Evolutionary conservation across 2,113 vertebrate genomes (phyloP), one percentile per base, ranked within the genome.

Genomic region (Hippocampus guttulatus): DNA sequence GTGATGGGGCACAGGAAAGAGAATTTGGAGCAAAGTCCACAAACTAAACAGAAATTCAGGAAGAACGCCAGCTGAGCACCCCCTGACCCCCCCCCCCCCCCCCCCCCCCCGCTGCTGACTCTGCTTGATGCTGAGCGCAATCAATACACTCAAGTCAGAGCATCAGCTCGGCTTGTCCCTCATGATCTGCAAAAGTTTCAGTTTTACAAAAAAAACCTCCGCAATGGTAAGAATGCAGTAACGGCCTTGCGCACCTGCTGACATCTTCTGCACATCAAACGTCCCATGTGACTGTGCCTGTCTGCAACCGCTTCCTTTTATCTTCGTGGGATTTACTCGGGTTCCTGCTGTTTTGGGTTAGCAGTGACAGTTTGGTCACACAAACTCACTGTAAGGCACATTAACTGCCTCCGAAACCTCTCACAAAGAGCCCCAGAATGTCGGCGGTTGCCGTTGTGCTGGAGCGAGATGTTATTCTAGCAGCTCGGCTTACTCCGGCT

Each of bases 381-480:
- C 45, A 15, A n/a, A 49, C 75, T 23, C 64, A 55, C 63, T 47
- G 41, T 3, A 38, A 40, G 30, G 30, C 41, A 65, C 21, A 25
- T 41, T 38, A 75, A 80, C 60, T 70, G 70, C 71, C 60, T 80
- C 68, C 40, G 69, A 70, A 71, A 85, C 73, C 67, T 74, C 49
- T 69, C 74, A 55, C 43, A 84, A 66, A 72, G 65, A 68, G 67
- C 68, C 74, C 40, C 66, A 69, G 49, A 73, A 74, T 76, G 41
- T 83, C 79, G 77, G 75, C 47, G 72, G 80, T 71, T 74, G 67
- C 73, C 74, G 78, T 75, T 75, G 81, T 75, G 81, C 73, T 62
- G 4, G 16, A 43, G 51, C 62, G 43, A 79, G 81, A 87, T 86
- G 85, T 86, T 86, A 74, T 86, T 87, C 77, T 83, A 90, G 84